phyloP scores from a whole-genome alignment of 2,888 invertebrate genomes.

The Drosophila differens region DNA sequence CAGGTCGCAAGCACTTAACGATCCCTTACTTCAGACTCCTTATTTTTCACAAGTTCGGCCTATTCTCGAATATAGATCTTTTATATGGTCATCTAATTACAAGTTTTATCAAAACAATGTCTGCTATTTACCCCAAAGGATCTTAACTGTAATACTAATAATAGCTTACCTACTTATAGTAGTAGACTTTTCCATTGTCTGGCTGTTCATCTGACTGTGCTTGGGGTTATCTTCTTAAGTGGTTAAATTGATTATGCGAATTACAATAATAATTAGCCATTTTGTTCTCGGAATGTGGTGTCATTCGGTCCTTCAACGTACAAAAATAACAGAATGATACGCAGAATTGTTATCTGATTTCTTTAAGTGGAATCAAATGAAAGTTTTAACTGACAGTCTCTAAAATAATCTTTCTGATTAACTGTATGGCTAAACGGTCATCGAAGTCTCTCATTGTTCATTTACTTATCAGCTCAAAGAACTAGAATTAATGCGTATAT shows the following conservation, averaged over 20 bases:
- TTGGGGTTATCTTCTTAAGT: neutral
- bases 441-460: slow-evolving; percentile 10
- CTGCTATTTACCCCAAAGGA: neutral
- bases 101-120: neutral
- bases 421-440: slow-evolving; percentile 13
- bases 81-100: neutral
- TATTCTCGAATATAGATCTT: neutral
- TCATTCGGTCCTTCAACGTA: neutral
- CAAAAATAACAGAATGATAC: neutral
- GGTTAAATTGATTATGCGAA: neutral
- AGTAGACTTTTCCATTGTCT: neutral
- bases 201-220: neutral
- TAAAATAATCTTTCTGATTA: slow-evolving; percentile 38
- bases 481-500: slow-evolving; percentile 8
- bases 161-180: neutral
- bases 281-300: neutral
- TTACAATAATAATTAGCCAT: neutral
- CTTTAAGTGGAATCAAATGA: slow-evolving; percentile 20
- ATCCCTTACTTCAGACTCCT: neutral
- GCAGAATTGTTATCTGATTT: slow-evolving; percentile 1
- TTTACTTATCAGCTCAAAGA: slow-evolving; percentile 27
- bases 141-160: neutral
- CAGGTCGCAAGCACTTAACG: neutral
- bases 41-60: neutral
- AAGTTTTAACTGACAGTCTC: neutral